Evolutionary conservation across 1,140 invertebrate genomes (phyloP), one percentile per base, ranked within the genome.

Genomic region (Phthorimaea operculella): DNA sequence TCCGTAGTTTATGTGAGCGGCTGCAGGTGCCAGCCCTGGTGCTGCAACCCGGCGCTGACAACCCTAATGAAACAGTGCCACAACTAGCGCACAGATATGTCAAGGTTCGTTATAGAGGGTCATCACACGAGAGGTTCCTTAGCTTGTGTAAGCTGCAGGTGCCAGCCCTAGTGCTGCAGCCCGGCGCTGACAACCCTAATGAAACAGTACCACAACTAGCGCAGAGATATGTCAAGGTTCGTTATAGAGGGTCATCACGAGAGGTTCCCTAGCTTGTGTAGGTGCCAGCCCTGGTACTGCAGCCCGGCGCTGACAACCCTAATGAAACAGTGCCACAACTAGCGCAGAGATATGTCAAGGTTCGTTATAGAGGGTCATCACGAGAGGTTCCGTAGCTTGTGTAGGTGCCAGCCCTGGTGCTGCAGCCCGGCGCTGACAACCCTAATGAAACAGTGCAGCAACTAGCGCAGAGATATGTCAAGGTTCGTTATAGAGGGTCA

Each of bases 11-110:
- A 17, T 75, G 72, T 42, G 67, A 72, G 52, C 50, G 72, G 4
- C 56, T 77, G 9, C 74, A 76, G 54, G 21, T 76, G 34, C 61
- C 68, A 0, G 72, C 72, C 1, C n/a, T 75, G 1, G 63, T 76
- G 8, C 54, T 79, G 18, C 74, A 76, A 44, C 62, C 62, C 1
- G 71, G 62, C 0, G 39, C 68, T 11, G 63, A 65, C 10, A n/a
- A 45, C 5, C 51, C 50, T 8, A 11, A 58, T 12, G 66, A 64
- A 5, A 55, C 47, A 11, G 11, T 55, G 12, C 33, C 28, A 33
- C 48, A 60, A 15, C 33, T 53, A 39, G 58, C 65, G 6, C 28
- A 57, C 7, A 60, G 65, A 59, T 64, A 51, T 50, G 36, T 52
- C 33, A 51, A 62, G 44, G 68, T 67, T 61, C 5, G 10, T 39